A percentile compares a stretch with the other conserved stretches of the same genome.
Evolutionary conservation across 2,888 invertebrate species (phyloP).

Genomic region (Plemyria rubiginata): DNA sequence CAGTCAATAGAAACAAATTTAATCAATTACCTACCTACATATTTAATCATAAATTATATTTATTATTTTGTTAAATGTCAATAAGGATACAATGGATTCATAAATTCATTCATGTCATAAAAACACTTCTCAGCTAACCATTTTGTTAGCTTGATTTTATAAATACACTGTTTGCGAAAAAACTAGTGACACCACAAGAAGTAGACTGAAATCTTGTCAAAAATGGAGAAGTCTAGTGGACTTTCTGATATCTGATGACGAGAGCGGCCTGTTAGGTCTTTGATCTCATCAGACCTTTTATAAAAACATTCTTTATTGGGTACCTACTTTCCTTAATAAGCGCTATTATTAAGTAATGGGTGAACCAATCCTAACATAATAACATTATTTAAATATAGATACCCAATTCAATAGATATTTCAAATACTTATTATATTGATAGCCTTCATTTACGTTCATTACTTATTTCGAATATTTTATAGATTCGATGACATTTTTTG

Average conservation of each 20-base stretch:
- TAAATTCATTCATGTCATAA: no score
- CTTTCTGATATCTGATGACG: not conserved
- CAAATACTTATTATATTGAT: slow-evolving; percentile 37
- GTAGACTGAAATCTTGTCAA: no score
- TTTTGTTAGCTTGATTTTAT: no score
- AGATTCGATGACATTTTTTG: slow-evolving; percentile 19
- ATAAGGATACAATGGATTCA: no score
- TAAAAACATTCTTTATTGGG: not conserved
- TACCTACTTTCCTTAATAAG: not conserved
- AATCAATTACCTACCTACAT: no score
- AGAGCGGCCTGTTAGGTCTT: not conserved
- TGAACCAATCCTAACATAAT: slow-evolving; percentile 13
- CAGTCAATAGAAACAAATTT: no score
- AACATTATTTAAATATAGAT: slow-evolving; percentile 27
- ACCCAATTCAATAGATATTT: slow-evolving; percentile 39
- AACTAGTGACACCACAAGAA: no score
- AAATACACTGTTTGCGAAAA: no score
- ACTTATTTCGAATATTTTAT: slow-evolving; percentile 34
- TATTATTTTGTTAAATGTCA: no score
- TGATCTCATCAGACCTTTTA: not conserved
- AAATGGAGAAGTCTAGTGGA: not conserved
- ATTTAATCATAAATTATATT: no score
- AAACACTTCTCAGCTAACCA: no score
- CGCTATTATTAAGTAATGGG: not conserved
- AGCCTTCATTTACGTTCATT: slow-evolving; percentile 31